A percentile compares a stretch with the other conserved stretches of the same genome.
These are phyloP conservation scores for Microhierax caerulescens DNA, from an alignment of 2,797 vertebrate species.

Conservation along the genomic window DNA sequence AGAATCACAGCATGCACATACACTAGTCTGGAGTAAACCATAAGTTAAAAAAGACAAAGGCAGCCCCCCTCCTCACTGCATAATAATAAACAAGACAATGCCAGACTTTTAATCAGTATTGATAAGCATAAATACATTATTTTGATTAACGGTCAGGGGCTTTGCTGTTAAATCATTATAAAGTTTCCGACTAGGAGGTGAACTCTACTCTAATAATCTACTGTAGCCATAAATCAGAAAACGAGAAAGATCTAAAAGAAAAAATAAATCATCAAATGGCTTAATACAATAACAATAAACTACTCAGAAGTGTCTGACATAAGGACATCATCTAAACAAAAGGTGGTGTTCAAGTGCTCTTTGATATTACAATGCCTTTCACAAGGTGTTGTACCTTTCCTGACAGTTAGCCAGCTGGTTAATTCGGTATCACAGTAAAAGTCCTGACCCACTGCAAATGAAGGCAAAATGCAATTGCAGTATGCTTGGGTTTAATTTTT, in stretches of 20 bases:
- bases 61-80: neutral
- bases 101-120: neutral
- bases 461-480: neutral
- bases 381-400: neutral
- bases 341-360: neutral
- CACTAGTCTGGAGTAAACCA: neutral
- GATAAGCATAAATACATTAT: neutral
- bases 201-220: neutral
- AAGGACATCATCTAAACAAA: neutral
- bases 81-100: neutral
- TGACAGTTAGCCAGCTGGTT: neutral
- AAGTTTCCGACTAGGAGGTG: neutral
- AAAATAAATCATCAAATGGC: neutral
- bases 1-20: neutral
- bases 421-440: neutral
- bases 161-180: neutral
- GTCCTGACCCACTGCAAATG: neutral
- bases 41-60: neutral
- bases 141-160: neutral
- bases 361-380: neutral
- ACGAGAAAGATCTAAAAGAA: neutral
- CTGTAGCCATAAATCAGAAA: neutral
- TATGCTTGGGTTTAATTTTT: no score
- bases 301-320: neutral
- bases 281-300: neutral